phyloP scores from a whole-genome alignment of 2,797 vertebrate genomes.

The Tiaroga cobitis region DNA sequence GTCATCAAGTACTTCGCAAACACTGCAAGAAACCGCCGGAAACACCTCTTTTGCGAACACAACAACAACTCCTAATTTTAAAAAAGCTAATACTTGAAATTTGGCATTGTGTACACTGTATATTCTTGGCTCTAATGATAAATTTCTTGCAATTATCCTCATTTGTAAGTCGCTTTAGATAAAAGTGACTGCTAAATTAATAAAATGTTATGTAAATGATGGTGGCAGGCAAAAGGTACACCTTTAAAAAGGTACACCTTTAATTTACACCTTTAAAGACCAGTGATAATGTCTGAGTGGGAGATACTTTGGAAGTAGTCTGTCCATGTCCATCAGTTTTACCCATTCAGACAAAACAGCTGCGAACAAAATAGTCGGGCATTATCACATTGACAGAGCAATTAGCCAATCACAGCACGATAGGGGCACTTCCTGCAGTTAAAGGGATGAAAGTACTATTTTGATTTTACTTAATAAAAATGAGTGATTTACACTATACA shows the following conservation, averaged over 20 bases:
- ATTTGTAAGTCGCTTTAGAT: not conserved
- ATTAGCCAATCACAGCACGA: not conserved
- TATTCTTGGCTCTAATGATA: constrained; percentile 1
- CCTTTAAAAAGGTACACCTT: constrained; percentile 16
- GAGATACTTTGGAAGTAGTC: not conserved
- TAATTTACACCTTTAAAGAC: no score
- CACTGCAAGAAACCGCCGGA: not conserved
- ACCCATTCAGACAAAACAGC: not conserved
- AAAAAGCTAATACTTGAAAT: not conserved
- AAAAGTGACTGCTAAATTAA: constrained; percentile 1
- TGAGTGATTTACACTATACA: not conserved
- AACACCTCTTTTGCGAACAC: not conserved
- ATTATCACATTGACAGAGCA: not conserved
- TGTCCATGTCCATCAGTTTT: not conserved
- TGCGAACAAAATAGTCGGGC: not conserved
- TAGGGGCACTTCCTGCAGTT: not conserved
- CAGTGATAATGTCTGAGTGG: not conserved
- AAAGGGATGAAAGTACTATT: no score
- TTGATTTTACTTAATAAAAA: not conserved
- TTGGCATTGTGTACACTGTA: constrained; percentile 1
- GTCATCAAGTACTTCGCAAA: not conserved
- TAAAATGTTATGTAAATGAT: constrained; percentile 1
- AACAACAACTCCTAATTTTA: not conserved
- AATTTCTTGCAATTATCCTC: not conserved
- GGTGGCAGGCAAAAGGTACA: not conserved